phyloP scores from a whole-genome alignment of 2,888 invertebrate species.

The Meliscaeva auricollis region DNA sequence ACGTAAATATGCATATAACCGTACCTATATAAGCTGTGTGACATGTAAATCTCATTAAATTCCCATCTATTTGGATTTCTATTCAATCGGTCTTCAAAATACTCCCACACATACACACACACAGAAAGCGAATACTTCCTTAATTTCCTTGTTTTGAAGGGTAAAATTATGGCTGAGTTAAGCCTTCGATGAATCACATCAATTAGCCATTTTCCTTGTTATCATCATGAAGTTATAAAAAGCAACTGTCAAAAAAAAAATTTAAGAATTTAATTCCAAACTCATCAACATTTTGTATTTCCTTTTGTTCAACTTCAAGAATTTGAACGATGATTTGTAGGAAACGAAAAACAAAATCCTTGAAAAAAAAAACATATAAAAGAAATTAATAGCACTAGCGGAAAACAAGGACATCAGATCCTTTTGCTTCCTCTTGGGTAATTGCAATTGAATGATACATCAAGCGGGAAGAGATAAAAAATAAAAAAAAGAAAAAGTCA shows the following conservation, averaged over 20 bases:
- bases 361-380: constrained; percentile 6
- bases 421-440: constrained; percentile 36
- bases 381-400: constrained; percentile 36
- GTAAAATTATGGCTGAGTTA: constrained; percentile 4
- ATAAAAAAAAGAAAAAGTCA: background rate
- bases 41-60: constrained; percentile 61
- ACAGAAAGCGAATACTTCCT: background rate
- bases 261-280: constrained; percentile 22
- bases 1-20: background rate
- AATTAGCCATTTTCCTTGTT: constrained; percentile 57
- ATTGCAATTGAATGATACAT: constrained; percentile 63
- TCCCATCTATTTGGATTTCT: constrained; percentile 27
- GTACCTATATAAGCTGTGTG: background rate
- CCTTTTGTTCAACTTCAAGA: background rate
- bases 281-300: too few relatives aligned
- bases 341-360: background rate
- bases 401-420: constrained; percentile 30
- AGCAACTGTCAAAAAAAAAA: constrained; percentile 22
- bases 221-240: constrained; percentile 35
- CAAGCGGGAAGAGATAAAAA: background rate
- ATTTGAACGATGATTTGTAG: background rate
- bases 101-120: background rate
- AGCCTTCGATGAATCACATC: constrained; percentile 54
- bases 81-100: constrained; percentile 3
- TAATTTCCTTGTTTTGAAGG: background rate